These are phyloP conservation scores for Agriotes lineatus DNA, from an alignment of 2,888 invertebrate species.

Conservation along the genomic window DNA sequence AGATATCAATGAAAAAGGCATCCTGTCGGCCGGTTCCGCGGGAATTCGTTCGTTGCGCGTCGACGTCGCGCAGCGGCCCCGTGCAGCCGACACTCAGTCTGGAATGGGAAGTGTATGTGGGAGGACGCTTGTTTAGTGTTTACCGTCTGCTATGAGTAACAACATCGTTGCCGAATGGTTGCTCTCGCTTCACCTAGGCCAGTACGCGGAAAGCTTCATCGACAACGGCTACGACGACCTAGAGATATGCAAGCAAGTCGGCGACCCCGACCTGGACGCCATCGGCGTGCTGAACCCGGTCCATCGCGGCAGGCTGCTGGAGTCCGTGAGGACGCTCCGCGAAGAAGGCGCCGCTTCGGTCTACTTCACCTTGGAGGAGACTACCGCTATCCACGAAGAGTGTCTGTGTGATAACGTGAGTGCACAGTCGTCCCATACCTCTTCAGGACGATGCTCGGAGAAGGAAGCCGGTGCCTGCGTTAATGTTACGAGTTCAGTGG, in stretches of 20 bases:
- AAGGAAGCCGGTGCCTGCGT: slow-evolving; percentile 66
- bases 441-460: slow-evolving; percentile 68
- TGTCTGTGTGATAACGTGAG: slow-evolving; percentile 70
- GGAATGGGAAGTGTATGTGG: slow-evolving; percentile 37
- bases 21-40: slow-evolving; percentile 36
- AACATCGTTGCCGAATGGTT: slow-evolving; percentile 96
- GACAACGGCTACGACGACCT: slow-evolving; percentile 98
- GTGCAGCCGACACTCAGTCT: slow-evolving; percentile 39
- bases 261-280: slow-evolving; percentile 94
- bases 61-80: slow-evolving; percentile 36
- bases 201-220: slow-evolving; percentile 93
- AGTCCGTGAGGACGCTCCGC: slow-evolving; percentile 87
- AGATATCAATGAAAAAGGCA: slow-evolving; percentile 33
- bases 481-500: slow-evolving; percentile 63
- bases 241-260: slow-evolving; percentile 97
- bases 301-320: slow-evolving; percentile 85
- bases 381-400: slow-evolving; percentile 69
- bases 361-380: slow-evolving; percentile 92
- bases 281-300: slow-evolving; percentile 91
- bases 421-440: slow-evolving; percentile 69
- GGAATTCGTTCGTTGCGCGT: slow-evolving; percentile 41
- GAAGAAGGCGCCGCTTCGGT: slow-evolving; percentile 95
- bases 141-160: slow-evolving; percentile 65
- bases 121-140: slow-evolving; percentile 34
- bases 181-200: slow-evolving; percentile 88